A percentile compares a stretch with the other conserved stretches of the same genome.
These are phyloP conservation scores for Drosophila pectinifera DNA, from an alignment of 1,140 invertebrate species.

Conservation along the genomic window DNA sequence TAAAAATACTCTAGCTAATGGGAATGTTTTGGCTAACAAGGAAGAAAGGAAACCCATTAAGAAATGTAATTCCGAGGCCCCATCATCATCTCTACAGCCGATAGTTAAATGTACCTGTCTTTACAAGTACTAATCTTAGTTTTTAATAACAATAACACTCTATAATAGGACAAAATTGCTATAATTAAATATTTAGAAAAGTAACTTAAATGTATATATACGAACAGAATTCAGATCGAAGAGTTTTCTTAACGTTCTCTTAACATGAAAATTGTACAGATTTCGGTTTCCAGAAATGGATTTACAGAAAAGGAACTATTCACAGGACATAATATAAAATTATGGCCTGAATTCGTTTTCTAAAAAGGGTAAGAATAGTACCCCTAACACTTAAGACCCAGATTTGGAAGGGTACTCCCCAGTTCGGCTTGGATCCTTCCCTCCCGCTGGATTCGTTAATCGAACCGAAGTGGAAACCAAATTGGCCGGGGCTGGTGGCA, in stretches of 20 bases:
- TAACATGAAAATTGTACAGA: too few relatives aligned
- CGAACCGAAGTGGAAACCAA: constrained; percentile 71
- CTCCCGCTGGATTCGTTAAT: constrained; percentile 32
- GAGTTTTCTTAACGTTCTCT: too few relatives aligned
- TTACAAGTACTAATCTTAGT: not conserved
- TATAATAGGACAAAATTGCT: constrained; percentile 1
- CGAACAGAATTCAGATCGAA: too few relatives aligned
- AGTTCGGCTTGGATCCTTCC: not conserved
- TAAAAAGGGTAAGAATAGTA: too few relatives aligned
- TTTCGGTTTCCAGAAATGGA: too few relatives aligned
- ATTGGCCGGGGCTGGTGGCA: constrained; percentile 37
- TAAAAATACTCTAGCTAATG: constrained; percentile 26
- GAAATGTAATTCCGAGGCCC: not conserved
- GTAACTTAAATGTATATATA: too few relatives aligned
- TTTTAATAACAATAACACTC: not conserved
- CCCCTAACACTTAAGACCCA: too few relatives aligned
- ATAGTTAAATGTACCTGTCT: not conserved
- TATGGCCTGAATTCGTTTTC: not conserved
- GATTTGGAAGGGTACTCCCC: not conserved
- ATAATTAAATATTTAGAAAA: not conserved
- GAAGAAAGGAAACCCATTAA: not conserved
- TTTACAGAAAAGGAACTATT: not conserved
- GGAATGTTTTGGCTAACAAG: constrained; percentile 1
- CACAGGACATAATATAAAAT: not conserved
- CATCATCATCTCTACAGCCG: constrained; percentile 1